Base-by-base conservation (phyloP, 2,888 invertebrate genomes). In the Thecophora atra region DNA sequence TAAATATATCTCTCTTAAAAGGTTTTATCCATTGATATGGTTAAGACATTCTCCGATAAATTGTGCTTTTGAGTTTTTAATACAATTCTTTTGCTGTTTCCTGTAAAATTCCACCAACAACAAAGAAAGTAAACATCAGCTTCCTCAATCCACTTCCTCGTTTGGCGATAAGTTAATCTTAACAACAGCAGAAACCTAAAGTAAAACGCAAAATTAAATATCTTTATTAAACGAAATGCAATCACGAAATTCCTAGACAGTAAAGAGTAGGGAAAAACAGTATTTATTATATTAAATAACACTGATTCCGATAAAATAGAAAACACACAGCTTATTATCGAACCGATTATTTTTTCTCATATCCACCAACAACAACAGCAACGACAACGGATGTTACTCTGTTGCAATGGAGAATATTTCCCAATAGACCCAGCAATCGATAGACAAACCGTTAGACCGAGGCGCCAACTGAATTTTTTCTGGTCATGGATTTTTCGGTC, bases 131-230 rank as follows among this genome's bases (percentile, higher is more conserved):
- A 62, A 37, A 8, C 37, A 37, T 6, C 37, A 37, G 37, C 37
- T 37, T 6, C 37, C 37, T 37, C 37, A 37, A 54, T 54, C 28
- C 5, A 21, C 28, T 66, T 66, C 26, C 54, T 30, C 21, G n/a
- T 21, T 52, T n/a, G 4, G 1, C 30, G 66, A 66, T 66, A 66
- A 66, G 11, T 66, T 66, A 66, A 66, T 26, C n/a, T 63, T 63
- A 42, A 42, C 15, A 63, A 63, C 37, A 37, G 3, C 17, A 42
- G 44, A 63, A 17, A 62, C n/a, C 11, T 37, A 47, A 26, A 65
- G 28, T 26, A 3, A 56, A 56, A 19, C 30, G 7, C 1, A 15
- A 51, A 51, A 51, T 15, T 64, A 47, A 60, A 26, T n/a, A 65
- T 65, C 19, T 21, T 13, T n/a, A 60, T 0, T n/a, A 30, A 26